Evolutionary conservation across 2,888 invertebrate genomes (phyloP), one percentile per base, ranked within the genome.

Genomic region (Plagodis dolabraria): DNA sequence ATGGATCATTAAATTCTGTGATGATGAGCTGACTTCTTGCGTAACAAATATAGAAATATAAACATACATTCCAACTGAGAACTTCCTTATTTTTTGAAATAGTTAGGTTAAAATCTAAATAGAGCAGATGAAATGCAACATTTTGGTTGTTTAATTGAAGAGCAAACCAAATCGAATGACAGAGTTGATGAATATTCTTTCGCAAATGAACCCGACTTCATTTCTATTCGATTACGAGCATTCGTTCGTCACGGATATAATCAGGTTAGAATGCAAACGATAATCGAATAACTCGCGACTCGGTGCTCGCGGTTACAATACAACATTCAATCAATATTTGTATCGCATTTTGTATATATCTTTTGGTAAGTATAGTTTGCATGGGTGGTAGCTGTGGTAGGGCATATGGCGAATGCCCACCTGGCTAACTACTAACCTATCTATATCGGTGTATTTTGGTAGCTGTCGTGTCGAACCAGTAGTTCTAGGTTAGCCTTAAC

Each of bases 221-320:
- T 63, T 55, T 62, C 47, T 42, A 67, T 65, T 53, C 64, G 64
- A 69, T 67, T 69, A 68, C 59, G 62, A 69, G 62, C 56, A 62
- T 74, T 60, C 54, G 52, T 69, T 79, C 69, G 77, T 75, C 70
- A 77, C 73, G 72, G 75, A 56, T 70, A 74, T 80, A 77, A 74
- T 79, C 73, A 72, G 70, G 71, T 79, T 74, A 72, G 77, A 79
- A 77, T 68, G 72, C 65, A 67, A 76, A 79, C 76, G 76, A 72
- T 85, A 84, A 87, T 88, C 82, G 79, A 85, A 87, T 86, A 76
- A 82, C 75, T 74, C 76, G 80, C 80, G 74, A 77, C 72, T 77
- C 76, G 68, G n/a, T 42, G 5, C n/a, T 42, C 42, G 48, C 36
- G 47, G 43, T 33, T 63, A 68, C 69, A 60, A 11, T 63, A 68